Base-by-base conservation (phyloP, 2,113 vertebrate species). In the Micronisus gabar region DNA sequence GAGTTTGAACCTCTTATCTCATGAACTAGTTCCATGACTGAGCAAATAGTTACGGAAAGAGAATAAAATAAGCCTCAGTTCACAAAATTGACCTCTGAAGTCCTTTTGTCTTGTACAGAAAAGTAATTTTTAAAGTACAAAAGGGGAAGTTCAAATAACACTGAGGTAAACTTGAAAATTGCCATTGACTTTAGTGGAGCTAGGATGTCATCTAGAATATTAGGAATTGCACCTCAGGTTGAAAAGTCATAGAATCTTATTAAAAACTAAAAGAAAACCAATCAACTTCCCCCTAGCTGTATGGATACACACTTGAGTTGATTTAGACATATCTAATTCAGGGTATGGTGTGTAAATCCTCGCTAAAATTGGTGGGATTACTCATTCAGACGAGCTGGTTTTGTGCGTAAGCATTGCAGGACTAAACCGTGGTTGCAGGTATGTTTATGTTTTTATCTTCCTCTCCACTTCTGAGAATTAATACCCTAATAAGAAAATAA, bases 381-480 rank as follows among this genome's bases (percentile, higher is more conserved):
- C 55, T 93, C 72, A 81, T 89, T 86, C 79, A 67, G 79, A 76
- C 41, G 26, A 81, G 90, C 29, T 41, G 29, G 0, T 59, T 74
- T 78, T 80, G 32, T 86, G 48, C 26, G 13, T 85, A 96, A 81
- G 78, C 61, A 72, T 29, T 80, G 79, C 74, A 79, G 84, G 56
- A 56, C 70, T 82, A 73, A 91, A 73, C 25, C 1, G 11, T 61
- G 32, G 45, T 22, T 92, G 62, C 50, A 58, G 73, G 56, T 79
- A 67, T 36, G 15, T 82, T 89, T 67, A 16, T 18, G 73, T 86
- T 83, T 79, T 91, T 26, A 50, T 89, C 73, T 87, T 80, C 34
- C 70, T 82, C 58, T 94, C 43, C 58, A 53, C 74, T 95, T 96
- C 70, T 90, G 81, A 97, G 81, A 96, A 96, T 90, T 95, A 95